These are phyloP conservation scores for Phrynocephalus forsythii DNA, from an alignment of 2,797 vertebrate species.

Conservation along the genomic window DNA sequence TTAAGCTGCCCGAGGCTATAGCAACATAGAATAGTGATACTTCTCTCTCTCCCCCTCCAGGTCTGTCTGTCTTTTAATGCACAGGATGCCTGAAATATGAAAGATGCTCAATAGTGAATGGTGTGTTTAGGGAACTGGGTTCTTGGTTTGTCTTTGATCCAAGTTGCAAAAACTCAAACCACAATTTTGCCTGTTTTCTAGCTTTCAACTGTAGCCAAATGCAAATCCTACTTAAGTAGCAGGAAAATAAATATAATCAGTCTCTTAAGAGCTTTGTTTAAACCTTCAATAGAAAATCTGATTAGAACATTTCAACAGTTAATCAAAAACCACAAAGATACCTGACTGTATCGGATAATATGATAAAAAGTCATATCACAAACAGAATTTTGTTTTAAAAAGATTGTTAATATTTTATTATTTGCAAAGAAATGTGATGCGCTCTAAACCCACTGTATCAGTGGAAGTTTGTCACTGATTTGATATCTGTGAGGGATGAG, in stretches of 20 bases:
- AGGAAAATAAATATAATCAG: background rate
- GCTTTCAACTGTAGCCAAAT: background rate
- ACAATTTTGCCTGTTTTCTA: background rate
- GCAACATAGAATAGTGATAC: constrained; percentile 63
- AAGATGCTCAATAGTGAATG: background rate
- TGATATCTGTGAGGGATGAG: background rate
- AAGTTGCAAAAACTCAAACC: constrained; percentile 1
- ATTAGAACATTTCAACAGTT: background rate
- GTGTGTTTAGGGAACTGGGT: background rate
- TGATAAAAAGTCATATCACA: background rate
- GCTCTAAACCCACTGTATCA: background rate
- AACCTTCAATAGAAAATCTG: constrained; percentile 1
- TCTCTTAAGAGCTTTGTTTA: background rate
- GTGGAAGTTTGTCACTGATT: background rate
- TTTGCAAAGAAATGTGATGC: background rate
- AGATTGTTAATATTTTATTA: too few relatives aligned
- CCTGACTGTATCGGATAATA: background rate
- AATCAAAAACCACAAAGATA: background rate
- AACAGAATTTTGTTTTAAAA: background rate
- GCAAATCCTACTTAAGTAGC: background rate
- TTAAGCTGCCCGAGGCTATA: constrained; percentile 71
- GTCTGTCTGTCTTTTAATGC: constrained; percentile 37
- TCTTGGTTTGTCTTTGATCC: background rate
- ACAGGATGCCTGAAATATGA: constrained; percentile 54
- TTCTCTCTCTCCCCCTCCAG: background rate